Conservation (phyloP, 2,797 vertebrate genomes). For the Dipus sagitta region DNA sequence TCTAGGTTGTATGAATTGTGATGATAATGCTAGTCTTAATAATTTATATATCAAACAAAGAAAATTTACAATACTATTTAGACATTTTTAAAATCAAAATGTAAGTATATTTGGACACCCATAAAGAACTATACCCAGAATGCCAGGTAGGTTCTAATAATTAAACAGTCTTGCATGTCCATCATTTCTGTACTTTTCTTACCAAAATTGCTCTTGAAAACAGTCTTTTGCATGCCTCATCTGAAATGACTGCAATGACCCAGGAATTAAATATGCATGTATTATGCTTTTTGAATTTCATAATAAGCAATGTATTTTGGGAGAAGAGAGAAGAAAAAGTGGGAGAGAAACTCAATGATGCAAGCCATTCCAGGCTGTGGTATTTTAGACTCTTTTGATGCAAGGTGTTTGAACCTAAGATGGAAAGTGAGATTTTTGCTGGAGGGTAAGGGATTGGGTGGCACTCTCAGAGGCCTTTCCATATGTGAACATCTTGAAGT, state of each 20-base stretch:
- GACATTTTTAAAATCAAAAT: background rate
- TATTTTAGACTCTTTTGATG: background rate
- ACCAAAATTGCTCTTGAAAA: background rate
- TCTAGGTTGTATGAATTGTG: background rate
- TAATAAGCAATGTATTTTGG: slow-evolving; percentile 22
- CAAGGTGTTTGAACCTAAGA: background rate
- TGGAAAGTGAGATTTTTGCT: background rate
- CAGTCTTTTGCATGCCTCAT: background rate
- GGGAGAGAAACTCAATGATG: background rate
- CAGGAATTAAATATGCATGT: background rate
- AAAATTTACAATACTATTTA: background rate
- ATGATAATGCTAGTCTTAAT: slow-evolving; percentile 21
- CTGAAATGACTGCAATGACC: background rate
- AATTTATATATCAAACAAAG: slow-evolving; percentile 1
- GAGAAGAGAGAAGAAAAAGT: background rate
- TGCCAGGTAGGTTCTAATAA: background rate
- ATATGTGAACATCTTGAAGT: background rate
- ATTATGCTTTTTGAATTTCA: slow-evolving; percentile 39
- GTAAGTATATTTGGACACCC: background rate
- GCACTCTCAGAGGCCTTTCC: background rate
- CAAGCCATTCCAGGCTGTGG: background rate
- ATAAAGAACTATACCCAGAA: background rate
- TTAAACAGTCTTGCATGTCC: background rate
- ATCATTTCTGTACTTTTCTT: slow-evolving; percentile 10
- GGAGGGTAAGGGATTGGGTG: background rate